A percentile compares a stretch with the other conserved stretches of the same genome.
phyloP scores from a whole-genome alignment of 2,888 invertebrate genomes.

The Augiades crinisus region DNA sequence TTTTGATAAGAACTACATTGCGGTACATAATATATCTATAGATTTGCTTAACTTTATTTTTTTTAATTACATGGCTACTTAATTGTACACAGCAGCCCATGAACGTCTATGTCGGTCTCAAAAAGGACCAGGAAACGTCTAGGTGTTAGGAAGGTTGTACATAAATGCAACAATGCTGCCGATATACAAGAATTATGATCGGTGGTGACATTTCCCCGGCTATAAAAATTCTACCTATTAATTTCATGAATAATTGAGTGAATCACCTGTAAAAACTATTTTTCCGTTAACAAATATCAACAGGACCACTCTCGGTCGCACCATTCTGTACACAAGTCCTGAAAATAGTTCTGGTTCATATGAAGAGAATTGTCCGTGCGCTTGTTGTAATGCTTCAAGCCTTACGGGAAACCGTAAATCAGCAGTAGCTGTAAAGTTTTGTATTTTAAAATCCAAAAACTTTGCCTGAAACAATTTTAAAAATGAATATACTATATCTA shows the following conservation, averaged over 20 bases:
- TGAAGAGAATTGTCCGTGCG: constrained; percentile 89
- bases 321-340: constrained; percentile 99
- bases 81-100: too few relatives aligned
- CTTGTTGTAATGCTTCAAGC: constrained; percentile 87
- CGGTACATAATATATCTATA: too few relatives aligned
- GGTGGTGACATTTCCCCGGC: too few relatives aligned
- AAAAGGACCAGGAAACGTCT: too few relatives aligned
- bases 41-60: too few relatives aligned
- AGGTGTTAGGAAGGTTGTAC: too few relatives aligned
- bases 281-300: constrained; percentile 99
- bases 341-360: constrained; percentile 99
- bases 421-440: constrained; percentile 88
- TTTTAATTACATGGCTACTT: too few relatives aligned
- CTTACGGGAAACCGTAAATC: constrained; percentile 88
- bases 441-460: constrained; percentile 89
- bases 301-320: constrained; percentile 97
- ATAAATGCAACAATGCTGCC: too few relatives aligned
- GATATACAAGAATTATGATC: too few relatives aligned
- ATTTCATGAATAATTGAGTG: background rate
- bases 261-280: constrained; percentile 94
- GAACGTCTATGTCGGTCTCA: too few relatives aligned
- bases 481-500: background rate
- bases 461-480: constrained; percentile 81
- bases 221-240: too few relatives aligned
- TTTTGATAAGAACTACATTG: too few relatives aligned